A percentile compares a stretch with the other conserved stretches of the same genome.
These are phyloP conservation scores for Drosophila acutilabella DNA, from an alignment of 2,888 invertebrate species.

Conservation along the genomic window DNA sequence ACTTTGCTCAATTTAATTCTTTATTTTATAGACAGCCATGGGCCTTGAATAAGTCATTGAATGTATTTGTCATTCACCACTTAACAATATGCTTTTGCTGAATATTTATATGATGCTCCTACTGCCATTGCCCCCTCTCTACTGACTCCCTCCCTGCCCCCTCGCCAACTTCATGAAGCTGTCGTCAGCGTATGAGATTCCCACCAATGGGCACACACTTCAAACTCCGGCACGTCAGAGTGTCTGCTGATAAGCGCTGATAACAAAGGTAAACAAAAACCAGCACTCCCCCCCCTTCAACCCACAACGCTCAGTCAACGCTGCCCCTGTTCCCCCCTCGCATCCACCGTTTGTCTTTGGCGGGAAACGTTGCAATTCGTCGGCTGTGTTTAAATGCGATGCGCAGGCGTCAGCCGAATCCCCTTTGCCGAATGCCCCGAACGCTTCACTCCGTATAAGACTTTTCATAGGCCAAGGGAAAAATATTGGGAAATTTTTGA, in stretches of 20 bases:
- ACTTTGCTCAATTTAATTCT: too few relatives aligned
- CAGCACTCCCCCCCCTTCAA: slow-evolving; percentile 23
- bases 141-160: neutral
- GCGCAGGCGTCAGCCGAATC: slow-evolving; percentile 63
- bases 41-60: neutral
- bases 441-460: slow-evolving; percentile 21
- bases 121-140: neutral
- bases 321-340: slow-evolving; percentile 1
- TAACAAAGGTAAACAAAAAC: slow-evolving; percentile 77
- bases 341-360: slow-evolving; percentile 50
- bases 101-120: neutral
- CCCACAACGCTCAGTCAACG: slow-evolving; percentile 6
- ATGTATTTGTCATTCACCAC: neutral
- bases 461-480: neutral
- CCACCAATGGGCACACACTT: slow-evolving; percentile 75
- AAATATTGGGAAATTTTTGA: slow-evolving; percentile 44
- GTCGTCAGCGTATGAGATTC: slow-evolving; percentile 33
- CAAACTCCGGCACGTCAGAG: slow-evolving; percentile 43
- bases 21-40: too few relatives aligned
- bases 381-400: slow-evolving; percentile 24
- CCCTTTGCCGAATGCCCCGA: slow-evolving; percentile 2
- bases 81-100: neutral
- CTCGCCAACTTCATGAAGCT: neutral
- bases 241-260: slow-evolving; percentile 72
- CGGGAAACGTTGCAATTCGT: slow-evolving; percentile 78